Percentiles rank a stretch among this genome's conserved stretches.
Evolutionary conservation across 92 coral and sea anemone species (phyloP).

Genomic region (Anthopleura xanthogrammica): DNA sequence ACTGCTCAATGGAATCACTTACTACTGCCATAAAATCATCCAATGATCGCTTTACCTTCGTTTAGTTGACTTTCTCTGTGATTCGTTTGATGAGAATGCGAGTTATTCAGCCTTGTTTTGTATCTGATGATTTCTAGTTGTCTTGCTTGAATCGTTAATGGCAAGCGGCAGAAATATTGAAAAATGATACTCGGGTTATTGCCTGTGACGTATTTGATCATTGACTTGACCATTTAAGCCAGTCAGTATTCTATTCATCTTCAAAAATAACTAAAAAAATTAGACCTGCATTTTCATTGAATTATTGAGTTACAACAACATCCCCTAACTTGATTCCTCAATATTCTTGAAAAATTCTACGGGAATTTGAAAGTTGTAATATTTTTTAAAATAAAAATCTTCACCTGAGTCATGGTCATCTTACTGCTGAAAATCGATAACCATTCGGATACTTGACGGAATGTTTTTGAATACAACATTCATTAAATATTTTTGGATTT

Average conservation of each 20-base stretch:
- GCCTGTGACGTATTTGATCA: conserved; percentile 17
- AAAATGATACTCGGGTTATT: conserved; percentile 4
- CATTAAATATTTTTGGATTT: background rate
- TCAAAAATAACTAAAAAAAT: background rate
- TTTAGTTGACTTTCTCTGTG: background rate
- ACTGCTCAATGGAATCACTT: background rate
- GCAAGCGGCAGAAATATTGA: conserved; percentile 25
- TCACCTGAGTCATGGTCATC: background rate
- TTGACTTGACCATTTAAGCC: background rate
- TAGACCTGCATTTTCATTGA: background rate
- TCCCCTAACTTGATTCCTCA: background rate
- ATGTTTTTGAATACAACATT: background rate
- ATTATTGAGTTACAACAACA: background rate
- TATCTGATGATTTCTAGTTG: background rate
- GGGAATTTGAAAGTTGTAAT: too few species aligned
- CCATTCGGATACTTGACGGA: background rate
- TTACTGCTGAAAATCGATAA: background rate
- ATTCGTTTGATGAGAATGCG: background rate
- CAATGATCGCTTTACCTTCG: background rate
- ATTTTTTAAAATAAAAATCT: background rate
- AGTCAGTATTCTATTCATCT: background rate
- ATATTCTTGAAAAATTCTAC: too few species aligned
- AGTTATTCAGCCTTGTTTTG: background rate
- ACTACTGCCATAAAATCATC: background rate
- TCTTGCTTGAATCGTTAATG: conserved; percentile 15